Base-by-base conservation (phyloP, 2,113 vertebrate genomes). In the Damaliscus lunatus region DNA sequence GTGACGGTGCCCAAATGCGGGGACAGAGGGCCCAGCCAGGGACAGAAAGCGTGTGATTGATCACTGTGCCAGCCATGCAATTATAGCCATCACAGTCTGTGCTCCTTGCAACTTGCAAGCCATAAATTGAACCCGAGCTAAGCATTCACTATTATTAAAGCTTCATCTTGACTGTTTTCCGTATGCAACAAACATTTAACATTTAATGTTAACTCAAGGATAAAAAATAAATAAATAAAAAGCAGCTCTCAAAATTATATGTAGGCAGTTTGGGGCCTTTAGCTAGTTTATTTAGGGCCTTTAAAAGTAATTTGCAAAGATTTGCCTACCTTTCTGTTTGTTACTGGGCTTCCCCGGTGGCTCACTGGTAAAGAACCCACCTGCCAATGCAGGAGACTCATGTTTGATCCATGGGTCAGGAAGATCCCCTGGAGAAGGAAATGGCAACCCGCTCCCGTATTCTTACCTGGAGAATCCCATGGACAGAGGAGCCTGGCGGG, bases 111-210 rank as follows among this genome's bases (percentile, higher is more conserved):
- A 90, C 82, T 92, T 67, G 88, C 96, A 94, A 88, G 91, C 94
- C 96, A 90, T 98, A 91, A 94, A 97, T 98, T 91, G 60, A 83
- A 97, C 91, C 91, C 91, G 59, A 97, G 77, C 53, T 92, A 59
- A 94, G 55, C 9, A 2, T 94, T 96, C 90, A 48, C 86, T 91
- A 23, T 92, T 88, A 94, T 96, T 94, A 96, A 93, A 98, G n/a
- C 89, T 97, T 90, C 50, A 48, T 53, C 13, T 91, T 83, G 43
- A 43, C 92, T 94, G 1, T 94, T 98, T 62, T 95, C 7, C 95
- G 31, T 96, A 27, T 25, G 60, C 88, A 87, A 25, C 27, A 90
- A 83, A 88, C 17, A n/a, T 96, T 89, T 92, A 84, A 48, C 52
- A 48, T 57, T 74, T 5, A 74, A 92, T 77, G 40, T 81, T 92